These are phyloP conservation scores for Empidonax traillii DNA, from an alignment of 2,113 vertebrate genomes.

Conservation along the genomic window DNA sequence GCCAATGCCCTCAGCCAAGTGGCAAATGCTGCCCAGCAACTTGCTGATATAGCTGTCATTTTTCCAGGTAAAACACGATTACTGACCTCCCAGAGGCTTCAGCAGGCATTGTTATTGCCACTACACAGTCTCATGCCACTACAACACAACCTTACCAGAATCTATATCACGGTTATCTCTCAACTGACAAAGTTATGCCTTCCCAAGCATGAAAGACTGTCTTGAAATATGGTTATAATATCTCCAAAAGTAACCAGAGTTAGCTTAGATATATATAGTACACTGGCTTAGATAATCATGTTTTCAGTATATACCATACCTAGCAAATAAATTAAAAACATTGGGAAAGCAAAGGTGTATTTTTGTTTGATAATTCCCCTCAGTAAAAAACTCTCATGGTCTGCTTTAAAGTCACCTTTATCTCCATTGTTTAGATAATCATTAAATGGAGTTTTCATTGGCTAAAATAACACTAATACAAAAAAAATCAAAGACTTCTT, in stretches of 20 bases:
- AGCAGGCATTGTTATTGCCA: not conserved
- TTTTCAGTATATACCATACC: not conserved
- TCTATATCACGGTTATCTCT: fast-evolving
- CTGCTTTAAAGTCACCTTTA: not conserved
- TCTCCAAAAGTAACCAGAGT: not conserved
- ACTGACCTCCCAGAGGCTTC: not conserved
- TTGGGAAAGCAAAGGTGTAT: not conserved
- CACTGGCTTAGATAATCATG: not conserved
- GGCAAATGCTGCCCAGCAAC: not conserved
- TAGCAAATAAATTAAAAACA: not conserved
- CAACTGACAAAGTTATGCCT: not conserved
- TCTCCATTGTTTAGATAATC: not conserved
- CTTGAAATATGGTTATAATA: not conserved
- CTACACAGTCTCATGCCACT: not conserved
- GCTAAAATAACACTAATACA: not conserved
- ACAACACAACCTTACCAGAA: not conserved
- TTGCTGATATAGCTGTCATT: not conserved
- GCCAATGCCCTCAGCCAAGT: not conserved
- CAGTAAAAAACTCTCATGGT: not conserved
- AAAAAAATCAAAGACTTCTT: not conserved
- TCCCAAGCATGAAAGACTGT: not conserved
- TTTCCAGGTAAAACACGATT: not conserved
- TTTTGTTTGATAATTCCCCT: not conserved
- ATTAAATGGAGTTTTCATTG: not conserved
- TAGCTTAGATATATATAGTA: not conserved